Conservation (phyloP, 2,888 invertebrate genomes). For the Aelia acuminata region DNA sequence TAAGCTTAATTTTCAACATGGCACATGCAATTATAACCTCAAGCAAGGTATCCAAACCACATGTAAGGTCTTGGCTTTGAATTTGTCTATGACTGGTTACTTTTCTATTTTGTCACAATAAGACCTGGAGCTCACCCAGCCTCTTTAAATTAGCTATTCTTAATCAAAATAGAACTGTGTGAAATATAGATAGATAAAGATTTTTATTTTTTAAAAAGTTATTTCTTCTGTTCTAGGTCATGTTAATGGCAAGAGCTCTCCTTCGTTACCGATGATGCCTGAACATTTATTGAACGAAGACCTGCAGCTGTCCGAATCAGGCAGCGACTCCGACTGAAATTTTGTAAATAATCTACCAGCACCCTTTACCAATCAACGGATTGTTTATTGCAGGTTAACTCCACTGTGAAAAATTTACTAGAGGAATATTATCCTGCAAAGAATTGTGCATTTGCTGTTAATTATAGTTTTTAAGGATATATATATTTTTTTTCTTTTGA, state of each 20-base stretch:
- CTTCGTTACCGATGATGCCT: slow-evolving; percentile 71
- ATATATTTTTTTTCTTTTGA: slow-evolving; percentile 49
- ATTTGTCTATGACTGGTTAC: no score
- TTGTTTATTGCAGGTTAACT: slow-evolving; percentile 47
- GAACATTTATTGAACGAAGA: slow-evolving; percentile 84
- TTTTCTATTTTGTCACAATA: no score
- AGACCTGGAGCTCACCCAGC: no score
- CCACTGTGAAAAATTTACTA: slow-evolving; percentile 56
- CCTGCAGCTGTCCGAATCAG: slow-evolving; percentile 88
- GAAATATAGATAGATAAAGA: no score
- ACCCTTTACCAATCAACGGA: slow-evolving; percentile 58
- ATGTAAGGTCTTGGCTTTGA: no score
- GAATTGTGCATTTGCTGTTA: slow-evolving; percentile 57
- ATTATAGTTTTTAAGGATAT: slow-evolving; percentile 52
- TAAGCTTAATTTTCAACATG: no score
- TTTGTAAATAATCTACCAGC: slow-evolving; percentile 56
- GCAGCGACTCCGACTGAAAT: slow-evolving; percentile 82
- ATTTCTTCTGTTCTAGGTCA: slow-evolving; percentile 68
- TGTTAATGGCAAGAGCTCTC: slow-evolving; percentile 68
- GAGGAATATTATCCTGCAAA: slow-evolving; percentile 53
- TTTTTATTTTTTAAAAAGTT: no score
- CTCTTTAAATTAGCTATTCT: no score
- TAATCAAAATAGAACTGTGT: no score
- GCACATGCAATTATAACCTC: no score
- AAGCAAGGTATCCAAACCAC: no score